Percentiles rank a stretch among this genome's conserved stretches.
Conservation (phyloP, 2,113 vertebrate species). For the Boulengeromyrus knoepffleri region DNA sequence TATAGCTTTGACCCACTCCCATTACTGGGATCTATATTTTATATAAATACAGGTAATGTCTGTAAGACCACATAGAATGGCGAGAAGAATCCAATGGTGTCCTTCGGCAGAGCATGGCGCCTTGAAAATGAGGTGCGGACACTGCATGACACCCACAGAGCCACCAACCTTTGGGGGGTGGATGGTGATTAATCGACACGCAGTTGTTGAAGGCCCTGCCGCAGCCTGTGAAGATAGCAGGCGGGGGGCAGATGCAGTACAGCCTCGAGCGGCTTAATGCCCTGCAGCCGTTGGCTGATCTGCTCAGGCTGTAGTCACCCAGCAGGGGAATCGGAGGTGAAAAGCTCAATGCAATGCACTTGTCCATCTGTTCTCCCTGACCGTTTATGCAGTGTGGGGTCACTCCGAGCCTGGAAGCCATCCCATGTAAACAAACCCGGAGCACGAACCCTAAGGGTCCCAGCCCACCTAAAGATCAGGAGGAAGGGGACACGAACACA, state of each 20-base stretch:
- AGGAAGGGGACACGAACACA: not conserved
- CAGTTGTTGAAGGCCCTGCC: not conserved
- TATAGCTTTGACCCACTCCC: not conserved
- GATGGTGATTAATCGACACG: not conserved
- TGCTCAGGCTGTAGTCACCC: not conserved
- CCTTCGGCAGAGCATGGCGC: not conserved
- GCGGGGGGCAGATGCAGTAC: not conserved
- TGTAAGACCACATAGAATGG: not conserved
- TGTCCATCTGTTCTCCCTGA: not conserved
- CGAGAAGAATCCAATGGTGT: not conserved
- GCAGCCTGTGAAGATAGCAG: not conserved
- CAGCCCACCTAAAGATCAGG: not conserved
- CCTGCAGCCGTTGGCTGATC: not conserved
- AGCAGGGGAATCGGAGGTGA: not conserved
- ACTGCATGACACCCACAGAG: not conserved
- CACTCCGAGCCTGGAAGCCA: not conserved
- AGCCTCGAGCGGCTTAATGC: not conserved
- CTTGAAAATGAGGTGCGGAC: not conserved
- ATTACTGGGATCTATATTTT: not conserved
- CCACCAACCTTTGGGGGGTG: not conserved
- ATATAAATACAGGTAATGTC: not conserved
- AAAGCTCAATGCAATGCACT: not conserved
- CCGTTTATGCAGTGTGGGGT: not conserved
- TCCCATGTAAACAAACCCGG: not conserved
- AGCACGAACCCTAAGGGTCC: not conserved